Percentiles rank a stretch among this genome's conserved stretches.
phyloP scores from a whole-genome alignment of 2,113 vertebrate genomes.

The Chlamydotis undulata region DNA sequence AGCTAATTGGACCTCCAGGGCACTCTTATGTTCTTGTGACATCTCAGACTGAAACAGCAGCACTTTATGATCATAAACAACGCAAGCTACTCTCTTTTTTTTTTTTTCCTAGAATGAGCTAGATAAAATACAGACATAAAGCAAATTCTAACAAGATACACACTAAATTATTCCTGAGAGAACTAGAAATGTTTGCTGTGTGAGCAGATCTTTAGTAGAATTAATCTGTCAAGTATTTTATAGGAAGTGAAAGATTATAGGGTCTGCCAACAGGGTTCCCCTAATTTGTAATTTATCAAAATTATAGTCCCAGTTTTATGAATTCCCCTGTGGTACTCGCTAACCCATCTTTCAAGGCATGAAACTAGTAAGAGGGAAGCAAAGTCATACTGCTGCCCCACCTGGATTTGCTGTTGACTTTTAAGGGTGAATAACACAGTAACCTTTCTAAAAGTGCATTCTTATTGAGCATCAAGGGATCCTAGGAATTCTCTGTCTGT shows the following conservation, averaged over 20 bases:
- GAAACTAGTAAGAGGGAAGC: neutral
- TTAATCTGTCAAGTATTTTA: neutral
- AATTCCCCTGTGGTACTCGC: neutral
- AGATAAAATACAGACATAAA: neutral
- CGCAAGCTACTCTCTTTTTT: neutral
- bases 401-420: neutral
- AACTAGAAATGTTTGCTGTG: neutral
- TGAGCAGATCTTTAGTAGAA: neutral
- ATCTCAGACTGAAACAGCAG: neutral
- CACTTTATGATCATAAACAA: neutral
- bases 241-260: neutral
- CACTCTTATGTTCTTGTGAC: neutral
- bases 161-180: neutral
- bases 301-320: neutral
- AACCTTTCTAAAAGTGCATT: neutral
- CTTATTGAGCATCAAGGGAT: neutral
- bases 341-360: neutral
- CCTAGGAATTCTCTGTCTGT: neutral
- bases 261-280: neutral
- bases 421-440: neutral
- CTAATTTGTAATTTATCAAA: neutral
- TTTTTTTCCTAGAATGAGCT: neutral
- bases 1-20: neutral
- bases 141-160: neutral
- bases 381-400: neutral